Conservation (phyloP, 2,113 vertebrate species). For the Neogale vison region DNA sequence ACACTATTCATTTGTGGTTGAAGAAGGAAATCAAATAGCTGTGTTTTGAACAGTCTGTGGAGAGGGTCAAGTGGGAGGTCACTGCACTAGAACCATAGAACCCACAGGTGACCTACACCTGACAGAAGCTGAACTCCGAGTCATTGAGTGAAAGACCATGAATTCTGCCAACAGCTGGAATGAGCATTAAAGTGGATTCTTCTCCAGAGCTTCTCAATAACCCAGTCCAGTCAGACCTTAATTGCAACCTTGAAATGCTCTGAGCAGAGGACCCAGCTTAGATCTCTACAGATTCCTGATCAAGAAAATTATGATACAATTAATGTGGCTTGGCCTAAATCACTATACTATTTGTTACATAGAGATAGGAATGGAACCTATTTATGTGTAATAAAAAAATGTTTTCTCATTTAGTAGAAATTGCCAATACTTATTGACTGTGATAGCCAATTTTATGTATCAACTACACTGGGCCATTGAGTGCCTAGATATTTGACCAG, state of each 20-base stretch:
- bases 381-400: neutral
- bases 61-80: neutral
- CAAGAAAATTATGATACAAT: neutral
- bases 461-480: neutral
- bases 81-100: neutral
- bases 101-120: neutral
- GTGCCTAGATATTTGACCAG: neutral
- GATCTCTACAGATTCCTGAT: neutral
- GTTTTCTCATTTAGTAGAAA: neutral
- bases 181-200: neutral
- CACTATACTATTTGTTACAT: neutral
- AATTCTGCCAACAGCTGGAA: neutral
- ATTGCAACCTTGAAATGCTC: neutral
- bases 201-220: neutral
- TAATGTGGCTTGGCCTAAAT: neutral
- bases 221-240: neutral
- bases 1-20: neutral
- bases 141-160: neutral
- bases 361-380: neutral
- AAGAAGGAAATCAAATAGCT: neutral
- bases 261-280: neutral
- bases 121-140: neutral
- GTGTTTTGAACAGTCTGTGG: neutral
- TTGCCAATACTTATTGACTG: neutral
- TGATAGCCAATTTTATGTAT: neutral